Base-by-base conservation (phyloP, 2,113 vertebrate species). In the Anas platyrhynchos region DNA sequence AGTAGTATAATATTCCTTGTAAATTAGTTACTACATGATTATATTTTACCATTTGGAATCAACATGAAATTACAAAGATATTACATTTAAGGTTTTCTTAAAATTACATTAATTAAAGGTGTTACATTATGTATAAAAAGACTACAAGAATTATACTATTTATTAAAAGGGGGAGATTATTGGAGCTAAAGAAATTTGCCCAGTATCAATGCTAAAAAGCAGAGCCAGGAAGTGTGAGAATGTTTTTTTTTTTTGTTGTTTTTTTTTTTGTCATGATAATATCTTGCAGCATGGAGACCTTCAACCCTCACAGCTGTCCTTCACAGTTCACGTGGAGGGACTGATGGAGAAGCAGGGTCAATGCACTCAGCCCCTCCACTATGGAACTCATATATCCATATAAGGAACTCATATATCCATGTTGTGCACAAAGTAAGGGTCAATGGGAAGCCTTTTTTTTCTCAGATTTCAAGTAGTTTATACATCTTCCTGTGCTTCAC, bases 371-470 rank as follows among this genome's bases (percentile, higher is more conserved):
- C 29, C 9, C 17, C 29, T 59, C 59, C 20, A 21, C 3, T 34
- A 16, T 6, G 14, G 15, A 13, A 79, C 4, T 72, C 3, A 3
- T 12, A 22, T 0, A 0, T 81, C 26, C 8, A 7, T 71, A 41
- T 32, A 16, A 6, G 14, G 15, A 13, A 79, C 4, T 72, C 3
- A 3, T 12, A 22, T 0, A 0, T 81, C 26, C 8, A 7, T 71
- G 58, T 44, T 0, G 1, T 22, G 8, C 9, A 83, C 31, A 11
- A 2, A 3, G 0, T 11, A 21, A 17, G 31, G 13, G 13, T 27
- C 31, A 68, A 8, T 21, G 9, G 5, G n/a, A 94, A 50, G 3
- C 1, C 63, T 3, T 41, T 74, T 50, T 10, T 10, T 54, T 87
- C 78, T 85, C 71, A 74, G 14, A 8, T 69, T 36, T 32, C 18